Evolutionary conservation across 2,797 vertebrate genomes (phyloP).

Genomic region (Dallia pectoralis): DNA sequence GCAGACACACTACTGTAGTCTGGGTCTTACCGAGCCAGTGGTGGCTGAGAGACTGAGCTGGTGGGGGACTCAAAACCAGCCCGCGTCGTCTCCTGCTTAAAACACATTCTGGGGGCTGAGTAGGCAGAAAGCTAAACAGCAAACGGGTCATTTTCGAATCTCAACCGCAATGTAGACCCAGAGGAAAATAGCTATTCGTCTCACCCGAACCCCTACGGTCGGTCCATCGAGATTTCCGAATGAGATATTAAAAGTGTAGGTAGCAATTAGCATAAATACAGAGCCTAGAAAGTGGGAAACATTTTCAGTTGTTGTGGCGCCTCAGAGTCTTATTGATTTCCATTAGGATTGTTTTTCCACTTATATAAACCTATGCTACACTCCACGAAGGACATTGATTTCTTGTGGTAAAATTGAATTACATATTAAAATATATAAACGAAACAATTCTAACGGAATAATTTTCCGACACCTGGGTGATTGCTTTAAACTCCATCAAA

Average conservation of each 20-base stretch:
- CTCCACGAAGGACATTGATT: too few relatives aligned
- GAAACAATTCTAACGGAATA: too few relatives aligned
- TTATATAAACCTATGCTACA: too few relatives aligned
- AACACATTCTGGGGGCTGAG: background rate
- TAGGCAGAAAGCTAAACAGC: background rate
- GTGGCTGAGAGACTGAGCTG: background rate
- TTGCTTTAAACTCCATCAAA: too few relatives aligned
- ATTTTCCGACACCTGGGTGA: too few relatives aligned
- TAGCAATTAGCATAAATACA: too few relatives aligned
- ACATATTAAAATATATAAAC: too few relatives aligned
- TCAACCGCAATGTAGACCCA: background rate
- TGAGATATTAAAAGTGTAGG: background rate
- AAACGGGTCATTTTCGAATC: background rate
- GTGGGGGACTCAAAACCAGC: background rate
- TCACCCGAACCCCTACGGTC: background rate
- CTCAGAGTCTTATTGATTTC: too few relatives aligned
- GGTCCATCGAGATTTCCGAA: background rate
- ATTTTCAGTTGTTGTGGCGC: too few relatives aligned
- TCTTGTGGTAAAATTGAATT: too few relatives aligned
- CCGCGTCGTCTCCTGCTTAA: background rate
- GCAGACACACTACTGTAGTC: background rate
- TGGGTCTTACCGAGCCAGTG: background rate
- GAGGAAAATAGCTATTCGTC: background rate
- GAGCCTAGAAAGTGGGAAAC: too few relatives aligned
- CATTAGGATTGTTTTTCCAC: too few relatives aligned